A percentile compares a stretch with the other conserved stretches of the same genome.
Conservation (phyloP, 2,797 vertebrate species). For the Poecilia gillii region DNA sequence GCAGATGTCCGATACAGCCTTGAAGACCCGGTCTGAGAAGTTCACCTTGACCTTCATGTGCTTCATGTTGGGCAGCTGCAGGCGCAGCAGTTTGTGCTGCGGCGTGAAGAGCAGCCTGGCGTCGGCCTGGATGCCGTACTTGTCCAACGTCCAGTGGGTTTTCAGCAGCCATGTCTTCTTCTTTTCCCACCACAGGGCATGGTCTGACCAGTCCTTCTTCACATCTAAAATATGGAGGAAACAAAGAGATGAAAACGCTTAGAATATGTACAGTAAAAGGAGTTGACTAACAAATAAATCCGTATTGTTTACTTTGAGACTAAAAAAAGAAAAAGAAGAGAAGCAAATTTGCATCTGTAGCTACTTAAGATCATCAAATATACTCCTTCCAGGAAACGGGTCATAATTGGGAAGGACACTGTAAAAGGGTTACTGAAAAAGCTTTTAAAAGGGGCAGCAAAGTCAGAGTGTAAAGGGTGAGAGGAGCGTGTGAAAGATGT, state of each 20-base stretch:
- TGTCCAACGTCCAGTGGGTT: conserved; percentile 99
- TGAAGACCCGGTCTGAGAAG: conserved; percentile 99
- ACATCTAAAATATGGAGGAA: conserved; percentile 82
- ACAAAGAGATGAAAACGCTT: background rate
- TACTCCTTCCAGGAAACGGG: conserved; percentile 50
- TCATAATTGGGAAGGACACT: conserved; percentile 33
- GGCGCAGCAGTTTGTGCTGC: conserved; percentile 96
- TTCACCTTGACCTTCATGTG: conserved; percentile 99
- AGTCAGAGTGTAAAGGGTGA: conserved; percentile 55
- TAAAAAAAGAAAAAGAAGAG: conserved; percentile 21
- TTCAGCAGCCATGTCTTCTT: conserved; percentile 98
- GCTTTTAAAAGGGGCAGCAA: conserved; percentile 39
- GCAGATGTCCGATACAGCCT: conserved; percentile 98
- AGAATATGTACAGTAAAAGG: background rate
- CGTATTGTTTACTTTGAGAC: background rate
- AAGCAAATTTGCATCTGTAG: conserved; percentile 17
- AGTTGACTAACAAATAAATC: background rate
- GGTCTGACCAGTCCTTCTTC: conserved; percentile 99
- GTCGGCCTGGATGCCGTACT: conserved; percentile 98
- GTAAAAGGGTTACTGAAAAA: conserved; percentile 18
- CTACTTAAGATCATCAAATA: conserved; percentile 52
- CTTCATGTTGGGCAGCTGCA: conserved; percentile 99
- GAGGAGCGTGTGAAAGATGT: conserved; percentile 56
- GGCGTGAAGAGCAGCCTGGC: conserved; percentile 97
- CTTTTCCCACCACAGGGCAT: conserved; percentile 99